phyloP scores from a whole-genome alignment of 2,797 vertebrate species.

The Sebastes alutus region DNA sequence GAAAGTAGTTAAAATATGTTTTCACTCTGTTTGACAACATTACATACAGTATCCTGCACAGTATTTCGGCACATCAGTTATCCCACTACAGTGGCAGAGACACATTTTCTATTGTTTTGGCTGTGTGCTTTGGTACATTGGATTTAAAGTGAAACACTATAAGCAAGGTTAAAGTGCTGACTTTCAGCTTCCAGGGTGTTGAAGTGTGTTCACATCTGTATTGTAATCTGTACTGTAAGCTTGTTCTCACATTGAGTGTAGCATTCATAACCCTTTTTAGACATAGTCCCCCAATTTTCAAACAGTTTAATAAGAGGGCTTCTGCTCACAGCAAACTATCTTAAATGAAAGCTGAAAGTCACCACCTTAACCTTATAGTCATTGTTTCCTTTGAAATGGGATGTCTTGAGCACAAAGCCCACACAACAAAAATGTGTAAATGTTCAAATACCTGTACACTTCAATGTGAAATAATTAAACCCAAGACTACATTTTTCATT shows the following conservation, averaged over 20 bases:
- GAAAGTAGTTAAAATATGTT: neutral
- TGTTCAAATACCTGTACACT: neutral
- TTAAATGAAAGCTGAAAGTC: neutral
- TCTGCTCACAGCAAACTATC: neutral
- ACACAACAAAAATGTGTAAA: neutral
- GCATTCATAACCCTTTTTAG: neutral
- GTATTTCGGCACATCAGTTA: neutral
- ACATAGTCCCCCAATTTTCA: no score
- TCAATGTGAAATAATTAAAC: neutral
- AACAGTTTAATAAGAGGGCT: neutral
- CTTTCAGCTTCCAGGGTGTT: neutral
- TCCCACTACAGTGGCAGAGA: neutral
- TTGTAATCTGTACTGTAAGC: no score
- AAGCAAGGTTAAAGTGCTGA: neutral
- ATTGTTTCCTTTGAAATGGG: neutral
- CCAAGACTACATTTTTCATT: neutral
- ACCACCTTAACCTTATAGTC: neutral
- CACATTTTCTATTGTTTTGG: neutral
- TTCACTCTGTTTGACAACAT: neutral
- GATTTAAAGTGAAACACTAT: neutral
- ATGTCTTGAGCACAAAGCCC: neutral
- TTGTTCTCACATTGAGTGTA: no score
- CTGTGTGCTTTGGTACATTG: neutral
- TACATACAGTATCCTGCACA: no score
- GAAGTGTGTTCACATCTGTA: neutral